Evolutionary conservation across 92 coral and sea anemone species (phyloP).

Genomic region (Isaurus tuberculatus): DNA sequence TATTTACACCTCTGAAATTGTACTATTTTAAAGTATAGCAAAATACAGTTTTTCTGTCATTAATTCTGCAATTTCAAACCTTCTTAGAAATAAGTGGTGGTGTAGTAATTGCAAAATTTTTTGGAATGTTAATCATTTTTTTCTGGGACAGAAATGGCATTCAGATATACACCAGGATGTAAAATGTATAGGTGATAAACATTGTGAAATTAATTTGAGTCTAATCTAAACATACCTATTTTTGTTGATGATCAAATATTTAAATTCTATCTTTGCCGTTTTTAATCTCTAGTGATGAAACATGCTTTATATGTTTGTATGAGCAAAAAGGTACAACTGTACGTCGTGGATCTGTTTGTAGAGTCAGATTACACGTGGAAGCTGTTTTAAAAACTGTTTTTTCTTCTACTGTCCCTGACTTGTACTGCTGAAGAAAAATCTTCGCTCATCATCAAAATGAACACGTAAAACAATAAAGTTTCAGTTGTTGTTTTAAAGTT

Average conservation of each 20-base stretch:
- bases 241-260: background rate
- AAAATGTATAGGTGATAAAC: background rate
- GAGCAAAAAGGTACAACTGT: no score
- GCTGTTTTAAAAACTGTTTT: background rate
- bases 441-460: background rate
- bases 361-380: background rate
- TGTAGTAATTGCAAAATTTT: background rate
- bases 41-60: conserved; percentile 7
- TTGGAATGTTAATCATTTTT: background rate
- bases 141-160: background rate
- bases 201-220: background rate
- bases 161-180: background rate
- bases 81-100: background rate
- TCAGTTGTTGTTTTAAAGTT: background rate
- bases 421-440: background rate
- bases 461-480: background rate
- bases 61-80: background rate
- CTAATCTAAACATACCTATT: background rate
- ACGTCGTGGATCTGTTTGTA: background rate
- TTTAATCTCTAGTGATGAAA: no score
- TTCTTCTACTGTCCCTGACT: background rate
- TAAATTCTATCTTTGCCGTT: background rate
- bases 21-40: background rate
- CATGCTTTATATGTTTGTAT: no score
- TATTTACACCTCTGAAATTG: conserved; percentile 25